Evolutionary conservation across 1,140 invertebrate species (phyloP).

Genomic region (Euura lappo): DNA sequence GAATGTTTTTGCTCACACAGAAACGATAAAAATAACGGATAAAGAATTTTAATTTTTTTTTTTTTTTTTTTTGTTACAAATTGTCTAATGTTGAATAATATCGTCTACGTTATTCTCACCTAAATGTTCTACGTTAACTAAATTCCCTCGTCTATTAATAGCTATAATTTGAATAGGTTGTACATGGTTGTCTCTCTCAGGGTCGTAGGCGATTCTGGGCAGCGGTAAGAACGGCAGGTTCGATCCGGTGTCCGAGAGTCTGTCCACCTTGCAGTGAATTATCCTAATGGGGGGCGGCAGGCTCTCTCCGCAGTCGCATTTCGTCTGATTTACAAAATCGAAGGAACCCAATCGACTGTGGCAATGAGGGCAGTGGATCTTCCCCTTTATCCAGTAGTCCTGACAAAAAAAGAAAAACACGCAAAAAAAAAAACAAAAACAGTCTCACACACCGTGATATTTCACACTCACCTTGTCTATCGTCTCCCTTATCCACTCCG

Average conservation of each 20-base stretch:
- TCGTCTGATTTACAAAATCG: slow-evolving; percentile 47
- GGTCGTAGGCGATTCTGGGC: not conserved
- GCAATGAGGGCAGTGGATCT: slow-evolving; percentile 49
- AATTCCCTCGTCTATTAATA: not conserved
- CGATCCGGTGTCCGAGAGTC: slow-evolving; percentile 12
- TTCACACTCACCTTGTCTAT: slow-evolving; percentile 38
- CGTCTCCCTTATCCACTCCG: slow-evolving; percentile 45
- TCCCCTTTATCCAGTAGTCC: slow-evolving; percentile 53
- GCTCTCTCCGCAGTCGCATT: slow-evolving; percentile 46
- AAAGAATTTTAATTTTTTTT: no score
- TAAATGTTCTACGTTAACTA: not conserved
- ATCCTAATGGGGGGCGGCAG: slow-evolving; percentile 47
- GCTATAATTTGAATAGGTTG: not conserved
- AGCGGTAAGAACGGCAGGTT: slow-evolving; percentile 12
- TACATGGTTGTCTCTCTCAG: not conserved
- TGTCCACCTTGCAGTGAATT: slow-evolving; percentile 49
- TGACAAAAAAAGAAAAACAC: slow-evolving; percentile 29
- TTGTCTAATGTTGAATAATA: not conserved
- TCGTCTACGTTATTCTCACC: not conserved
- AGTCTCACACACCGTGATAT: no score
- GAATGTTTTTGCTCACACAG: no score
- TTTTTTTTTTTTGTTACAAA: no score
- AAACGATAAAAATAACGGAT: no score
- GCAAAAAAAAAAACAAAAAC: no score
- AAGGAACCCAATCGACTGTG: slow-evolving; percentile 50